Evolutionary conservation across 2,113 vertebrate genomes (phyloP), one percentile per base, ranked within the genome.

Genomic region (Rhegmatorhina hoffmannsi): DNA sequence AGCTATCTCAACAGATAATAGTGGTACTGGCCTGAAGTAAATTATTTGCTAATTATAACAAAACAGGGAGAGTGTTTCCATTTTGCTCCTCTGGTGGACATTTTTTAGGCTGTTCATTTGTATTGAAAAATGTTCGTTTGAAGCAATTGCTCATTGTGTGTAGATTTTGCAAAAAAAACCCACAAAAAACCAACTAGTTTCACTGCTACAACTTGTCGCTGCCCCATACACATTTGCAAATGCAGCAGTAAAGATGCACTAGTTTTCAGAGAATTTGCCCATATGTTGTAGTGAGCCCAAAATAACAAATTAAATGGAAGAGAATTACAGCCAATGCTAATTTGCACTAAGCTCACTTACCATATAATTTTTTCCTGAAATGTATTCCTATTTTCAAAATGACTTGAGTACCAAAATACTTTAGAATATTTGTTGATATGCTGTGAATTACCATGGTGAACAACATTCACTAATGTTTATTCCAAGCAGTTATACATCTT

Each of bases 51-150:
- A 96, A 97, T 97, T 95, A 84, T 50, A 73, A 40, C 56, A 55
- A 69, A 92, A 81, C 21, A 78, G 44, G 49, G 73, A 60, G 83
- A 72, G 92, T 50, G 23, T 91, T 94, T 80, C 44, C 58, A 26
- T 73, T 94, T 55, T 86, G 50, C 38, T 43, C 73, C 66, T 89
- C 69, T 5, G 28, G 50, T 91, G 40, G n/a, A 55, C 85, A 18
- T 31, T 94, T 94, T 90, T 87, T 86, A 89, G 58, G 29, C 34
- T 75, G 49, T 83, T 97, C 36, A 60, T 96, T 96, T 90, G 13
- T 95, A 60, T 17, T 95, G 96, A 94, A 93, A 96, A 92, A 79
- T 94, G 38, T 93, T 94, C 23, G 62, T 95, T 86, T 80, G 85
- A 95, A 85, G 55, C 59, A 77, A 89, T 92, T 97, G 58, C 17